A percentile compares a stretch with the other conserved stretches of the same genome.
phyloP scores from a whole-genome alignment of 2,888 invertebrate species.

The Melangyna quadrimaculata region DNA sequence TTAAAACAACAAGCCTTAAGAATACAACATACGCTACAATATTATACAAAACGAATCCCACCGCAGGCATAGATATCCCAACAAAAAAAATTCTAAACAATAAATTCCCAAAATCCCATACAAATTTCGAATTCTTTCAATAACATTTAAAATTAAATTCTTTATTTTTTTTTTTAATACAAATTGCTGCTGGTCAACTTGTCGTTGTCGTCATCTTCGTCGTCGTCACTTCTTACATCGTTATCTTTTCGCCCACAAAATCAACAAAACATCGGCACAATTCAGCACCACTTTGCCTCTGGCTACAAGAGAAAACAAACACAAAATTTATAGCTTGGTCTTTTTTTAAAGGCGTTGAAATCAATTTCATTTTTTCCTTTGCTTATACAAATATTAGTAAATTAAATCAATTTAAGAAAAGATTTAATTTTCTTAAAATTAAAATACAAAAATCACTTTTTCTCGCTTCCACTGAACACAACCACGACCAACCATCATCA shows the following conservation, averaged over 20 bases:
- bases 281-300: not conserved
- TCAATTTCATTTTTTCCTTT: not conserved
- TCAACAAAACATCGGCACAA: constrained; percentile 20
- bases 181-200: not conserved
- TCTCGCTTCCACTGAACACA: constrained; percentile 23
- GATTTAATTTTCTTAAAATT: constrained; percentile 7
- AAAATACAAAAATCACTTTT: constrained; percentile 12
- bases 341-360: not conserved
- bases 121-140: constrained; percentile 39
- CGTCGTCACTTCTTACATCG: not conserved
- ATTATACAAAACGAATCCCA: too few species aligned
- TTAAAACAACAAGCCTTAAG: too few species aligned
- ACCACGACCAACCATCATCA: not conserved
- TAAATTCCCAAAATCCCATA: constrained; percentile 43
- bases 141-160: constrained; percentile 50
- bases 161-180: constrained; percentile 1
- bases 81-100: constrained; percentile 22
- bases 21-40: too few species aligned
- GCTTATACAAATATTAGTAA: constrained; percentile 12
- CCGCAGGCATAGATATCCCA: not conserved
- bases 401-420: constrained; percentile 44
- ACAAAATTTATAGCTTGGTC: not conserved
- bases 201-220: not conserved
- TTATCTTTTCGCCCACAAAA: not conserved
- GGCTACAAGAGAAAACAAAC: not conserved